Base-by-base conservation (phyloP, 92 coral and sea anemone genomes). In the Actinostola sp. region DNA sequence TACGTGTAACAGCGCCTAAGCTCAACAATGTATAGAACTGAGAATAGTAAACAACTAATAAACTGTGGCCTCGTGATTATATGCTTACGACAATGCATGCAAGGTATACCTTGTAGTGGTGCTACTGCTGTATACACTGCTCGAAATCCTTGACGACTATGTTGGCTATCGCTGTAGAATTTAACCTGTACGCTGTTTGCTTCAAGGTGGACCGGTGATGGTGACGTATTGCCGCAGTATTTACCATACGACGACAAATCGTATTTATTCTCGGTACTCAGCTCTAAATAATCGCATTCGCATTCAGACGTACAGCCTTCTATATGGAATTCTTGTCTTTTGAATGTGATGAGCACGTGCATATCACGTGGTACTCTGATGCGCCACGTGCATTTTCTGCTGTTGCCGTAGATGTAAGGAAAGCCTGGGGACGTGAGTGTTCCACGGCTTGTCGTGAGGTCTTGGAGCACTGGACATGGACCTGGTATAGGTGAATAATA, bases 341-440 rank as follows among this genome's bases (percentile, higher is more conserved):
- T 25, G 64, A 75, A 75, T 19, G 81, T 63, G 63, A 75, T 64
- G 10, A 75, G 64, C 68, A 75, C 61, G 64, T 75, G 81, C 31
- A 1, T 28, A n/a, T 41, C 72, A 63, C 55, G 72, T 75, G 73
- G 81, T 34, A 75, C 81, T 25, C 27, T 26, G 72, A 75, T 75
- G 46, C 29, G 30, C 81, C 81, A 75, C 52, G 81, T 61, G 71
- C 81, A 75, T 13, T 1, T 49, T 33, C 43, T 66, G 27, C 68
- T 75, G 71, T 52, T 75, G 28, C 72, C 81, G 25, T 75, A 49
- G 61, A 11, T 63, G 65, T 75, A 75, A 8, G 81, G 81, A 36
- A 28, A 75, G 62, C 44, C 61, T 50, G 81, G 81, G 15, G 81
- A 41, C 17, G 81, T 13, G 32, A 75, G 35, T 60, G 53, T 28